Percentiles rank a stretch among this genome's conserved stretches.
These are phyloP conservation scores for Nymphalis c-album DNA, from an alignment of 2,888 invertebrate species.

Conservation along the genomic window DNA sequence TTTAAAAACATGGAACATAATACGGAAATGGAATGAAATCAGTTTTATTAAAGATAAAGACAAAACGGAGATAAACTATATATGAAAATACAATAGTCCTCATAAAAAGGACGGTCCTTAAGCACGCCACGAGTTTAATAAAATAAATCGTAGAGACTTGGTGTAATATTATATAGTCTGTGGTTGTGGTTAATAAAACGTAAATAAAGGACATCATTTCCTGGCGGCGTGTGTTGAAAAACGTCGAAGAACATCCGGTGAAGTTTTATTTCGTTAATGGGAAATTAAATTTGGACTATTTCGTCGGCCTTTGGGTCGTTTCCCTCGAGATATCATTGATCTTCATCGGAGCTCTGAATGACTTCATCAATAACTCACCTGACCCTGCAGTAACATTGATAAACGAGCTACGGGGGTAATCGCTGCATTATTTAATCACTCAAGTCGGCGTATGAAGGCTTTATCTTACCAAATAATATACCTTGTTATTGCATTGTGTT, in stretches of 20 bases:
- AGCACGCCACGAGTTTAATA: conserved; percentile 8
- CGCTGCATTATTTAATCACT: conserved; percentile 17
- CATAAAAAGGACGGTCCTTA: conserved; percentile 3
- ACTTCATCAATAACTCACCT: conserved; percentile 18
- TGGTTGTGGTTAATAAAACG: conserved; percentile 23
- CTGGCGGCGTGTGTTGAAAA: conserved; percentile 27
- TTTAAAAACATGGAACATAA: too few species aligned
- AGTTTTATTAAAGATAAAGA: conserved; percentile 1
- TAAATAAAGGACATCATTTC: conserved; percentile 35
- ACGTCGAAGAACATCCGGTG: conserved; percentile 13
- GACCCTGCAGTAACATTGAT: conserved; percentile 12
- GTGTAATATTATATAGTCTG: too few species aligned
- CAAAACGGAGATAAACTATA: neutral
- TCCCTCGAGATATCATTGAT: conserved; percentile 3
- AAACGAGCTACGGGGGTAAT: conserved; percentile 13
- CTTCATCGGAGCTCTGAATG: conserved; percentile 3
- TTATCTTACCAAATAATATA: neutral
- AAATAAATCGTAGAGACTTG: conserved; percentile 4
- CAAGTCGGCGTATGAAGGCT: neutral
- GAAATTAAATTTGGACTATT: conserved; percentile 36
- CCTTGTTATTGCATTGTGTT: too few species aligned
- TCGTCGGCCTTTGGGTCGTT: neutral
- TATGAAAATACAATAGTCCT: neutral
- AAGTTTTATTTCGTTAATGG: conserved; percentile 23
- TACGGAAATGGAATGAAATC: neutral